Conservation (phyloP, 2,888 invertebrate species). For the Amphipyra berbera region DNA sequence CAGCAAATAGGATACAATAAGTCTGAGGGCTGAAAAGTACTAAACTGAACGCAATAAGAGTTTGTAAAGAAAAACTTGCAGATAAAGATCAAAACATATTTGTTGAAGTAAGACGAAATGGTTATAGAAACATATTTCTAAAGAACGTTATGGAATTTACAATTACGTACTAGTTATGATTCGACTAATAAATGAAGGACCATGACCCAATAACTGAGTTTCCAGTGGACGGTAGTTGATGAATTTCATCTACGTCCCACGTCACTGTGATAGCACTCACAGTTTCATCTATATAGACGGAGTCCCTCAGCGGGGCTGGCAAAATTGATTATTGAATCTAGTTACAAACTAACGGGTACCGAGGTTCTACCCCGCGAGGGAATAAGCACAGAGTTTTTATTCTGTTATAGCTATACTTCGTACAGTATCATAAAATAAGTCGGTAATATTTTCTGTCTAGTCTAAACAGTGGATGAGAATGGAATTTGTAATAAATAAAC, state of each 20-base stretch:
- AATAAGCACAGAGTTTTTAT: slow-evolving; percentile 37
- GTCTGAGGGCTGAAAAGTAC: slow-evolving; percentile 4
- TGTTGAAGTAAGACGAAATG: too few relatives aligned
- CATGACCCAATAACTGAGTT: slow-evolving; percentile 5
- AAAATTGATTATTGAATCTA: slow-evolving; percentile 88
- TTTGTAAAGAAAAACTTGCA: too few relatives aligned
- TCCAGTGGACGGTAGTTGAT: slow-evolving; percentile 4
- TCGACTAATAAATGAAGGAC: too few relatives aligned
- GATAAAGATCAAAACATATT: too few relatives aligned
- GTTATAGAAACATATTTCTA: too few relatives aligned
- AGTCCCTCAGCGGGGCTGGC: slow-evolving; percentile 67
- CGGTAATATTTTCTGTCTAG: slow-evolving; percentile 25
- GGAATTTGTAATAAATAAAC: slow-evolving; percentile 47
- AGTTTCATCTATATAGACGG: slow-evolving; percentile 59
- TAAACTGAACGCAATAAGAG: neutral
- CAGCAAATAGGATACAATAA: slow-evolving; percentile 32
- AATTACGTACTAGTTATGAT: too few relatives aligned
- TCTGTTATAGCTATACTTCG: slow-evolving; percentile 19
- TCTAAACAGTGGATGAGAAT: slow-evolving; percentile 14
- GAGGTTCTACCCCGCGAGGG: slow-evolving; percentile 70
- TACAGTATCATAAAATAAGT: slow-evolving; percentile 10
- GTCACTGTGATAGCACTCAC: slow-evolving; percentile 14
- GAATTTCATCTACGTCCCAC: slow-evolving; percentile 19
- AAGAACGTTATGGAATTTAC: too few relatives aligned
- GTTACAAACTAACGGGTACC: slow-evolving; percentile 83